phyloP scores from a whole-genome alignment of 1,140 invertebrate species.

The Heliothis virescens region DNA sequence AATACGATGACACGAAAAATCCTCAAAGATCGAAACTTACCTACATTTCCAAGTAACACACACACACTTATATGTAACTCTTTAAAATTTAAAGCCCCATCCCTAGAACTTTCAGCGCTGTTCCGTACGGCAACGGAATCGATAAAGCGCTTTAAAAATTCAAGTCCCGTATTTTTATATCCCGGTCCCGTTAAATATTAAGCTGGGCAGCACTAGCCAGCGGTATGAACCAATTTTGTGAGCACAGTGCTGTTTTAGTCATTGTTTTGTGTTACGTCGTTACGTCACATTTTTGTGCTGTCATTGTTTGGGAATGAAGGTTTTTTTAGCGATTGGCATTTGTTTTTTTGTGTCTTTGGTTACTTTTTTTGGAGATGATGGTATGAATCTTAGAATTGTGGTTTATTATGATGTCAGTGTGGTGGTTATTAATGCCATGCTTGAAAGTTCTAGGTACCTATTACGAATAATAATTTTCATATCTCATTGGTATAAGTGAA shows the following conservation, averaged over 20 bases:
- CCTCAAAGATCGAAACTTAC: not conserved
- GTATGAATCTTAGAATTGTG: no score
- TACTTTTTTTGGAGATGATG: no score
- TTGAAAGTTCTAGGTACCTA: no score
- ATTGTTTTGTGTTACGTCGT: not conserved
- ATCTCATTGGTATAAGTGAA: no score
- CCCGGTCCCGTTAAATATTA: slow-evolving; percentile 12
- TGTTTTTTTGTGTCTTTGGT: no score
- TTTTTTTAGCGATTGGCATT: not conserved
- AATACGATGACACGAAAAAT: no score
- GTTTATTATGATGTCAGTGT: no score
- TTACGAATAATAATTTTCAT: no score
- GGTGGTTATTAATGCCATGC: no score
- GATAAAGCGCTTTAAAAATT: slow-evolving; percentile 32
- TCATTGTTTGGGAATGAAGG: not conserved
- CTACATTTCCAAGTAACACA: not conserved
- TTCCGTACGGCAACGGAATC: not conserved
- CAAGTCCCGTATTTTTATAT: slow-evolving; percentile 25
- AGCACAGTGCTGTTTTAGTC: not conserved
- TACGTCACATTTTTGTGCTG: not conserved
- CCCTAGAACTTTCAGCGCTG: not conserved
- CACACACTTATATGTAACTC: not conserved
- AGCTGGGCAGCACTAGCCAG: not conserved
- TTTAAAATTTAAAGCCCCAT: slow-evolving; percentile 14
- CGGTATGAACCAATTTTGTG: slow-evolving; percentile 7